Percentiles rank a stretch among this genome's conserved stretches.
Evolutionary conservation across 2,113 vertebrate genomes (phyloP).

Genomic region (Ptilorrhoa leucosticta): DNA sequence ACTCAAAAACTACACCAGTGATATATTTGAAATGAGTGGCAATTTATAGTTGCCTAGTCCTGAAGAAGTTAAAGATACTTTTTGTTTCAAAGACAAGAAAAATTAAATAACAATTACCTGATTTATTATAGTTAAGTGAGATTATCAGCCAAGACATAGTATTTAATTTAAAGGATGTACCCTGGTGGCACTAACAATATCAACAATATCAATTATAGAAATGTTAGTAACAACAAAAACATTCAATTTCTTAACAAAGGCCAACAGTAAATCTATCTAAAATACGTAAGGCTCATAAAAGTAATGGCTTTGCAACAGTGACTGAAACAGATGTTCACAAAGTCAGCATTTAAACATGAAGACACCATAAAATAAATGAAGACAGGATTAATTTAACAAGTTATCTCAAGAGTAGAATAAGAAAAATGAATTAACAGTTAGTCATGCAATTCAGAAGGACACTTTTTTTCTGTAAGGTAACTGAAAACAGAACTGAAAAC

Average conservation of each 20-base stretch:
- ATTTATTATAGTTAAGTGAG: conserved; percentile 37
- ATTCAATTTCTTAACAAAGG: conserved; percentile 71
- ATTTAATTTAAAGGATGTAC: conserved; percentile 45
- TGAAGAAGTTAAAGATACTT: conserved; percentile 10
- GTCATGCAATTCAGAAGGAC: neutral
- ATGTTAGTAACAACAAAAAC: conserved; percentile 71
- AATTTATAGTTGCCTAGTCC: neutral
- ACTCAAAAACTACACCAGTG: neutral
- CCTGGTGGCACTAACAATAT: conserved; percentile 52
- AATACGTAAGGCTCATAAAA: conserved; percentile 72
- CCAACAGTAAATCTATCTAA: conserved; percentile 74
- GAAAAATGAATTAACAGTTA: conserved; percentile 5
- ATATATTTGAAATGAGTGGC: neutral
- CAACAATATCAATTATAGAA: conserved; percentile 71
- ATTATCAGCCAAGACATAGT: conserved; percentile 12
- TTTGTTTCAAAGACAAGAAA: conserved; percentile 28
- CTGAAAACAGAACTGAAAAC: neutral
- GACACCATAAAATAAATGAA: conserved; percentile 69
- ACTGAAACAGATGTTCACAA: conserved; percentile 75
- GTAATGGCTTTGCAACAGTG: conserved; percentile 63
- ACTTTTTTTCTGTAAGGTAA: neutral
- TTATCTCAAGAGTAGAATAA: conserved; percentile 40
- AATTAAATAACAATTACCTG: conserved; percentile 47
- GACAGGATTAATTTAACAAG: conserved; percentile 62
- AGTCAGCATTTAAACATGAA: conserved; percentile 72